Base-by-base conservation (phyloP, 2,797 vertebrate species). In the Meriones psammophilus region DNA sequence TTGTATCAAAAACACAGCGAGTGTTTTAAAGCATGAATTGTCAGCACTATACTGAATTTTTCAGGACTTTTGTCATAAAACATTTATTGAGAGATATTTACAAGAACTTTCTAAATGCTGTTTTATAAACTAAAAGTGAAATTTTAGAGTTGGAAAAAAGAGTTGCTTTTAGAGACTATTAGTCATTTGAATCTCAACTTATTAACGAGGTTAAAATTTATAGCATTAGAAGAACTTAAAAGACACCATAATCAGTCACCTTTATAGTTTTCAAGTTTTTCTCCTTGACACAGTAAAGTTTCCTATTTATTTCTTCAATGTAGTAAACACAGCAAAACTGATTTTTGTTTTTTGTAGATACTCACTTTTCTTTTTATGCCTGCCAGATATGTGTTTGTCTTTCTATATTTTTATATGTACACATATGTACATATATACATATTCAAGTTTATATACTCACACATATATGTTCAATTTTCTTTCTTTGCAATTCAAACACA, bases 101-200 rank as follows among this genome's bases (percentile, higher is more conserved):
- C 36, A 83, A 64, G 62, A 28, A 39, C 3, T 77, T n/a, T 26
- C 26, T 42, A 94, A 50, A 68, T 5, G 76, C 4, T 87, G 3
- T 62, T 91, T 26, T 94, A 86, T 22, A 92, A 79, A 78, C 3
- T 60, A 26, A 96, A 96, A 95, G 76, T 80, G 24, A 92, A 94
- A 91, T 54, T 93, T 77, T 79, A 91, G 89, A 93, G 79, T 58
- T 85, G 15, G 20, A 80, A 94, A 30, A 89, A 24, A 91, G 18
- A 76, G 77, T 74, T 62, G 1, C 36, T 88, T n/a, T 92, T 95
- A 69, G 22, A 62, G 28, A 88, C 30, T 78, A 78, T 88, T 88
- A 78, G 30, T 68, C 56, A 84, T 28, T 71, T 79, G 46, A 17
- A 96, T 71, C 78, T 89, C 28, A 54, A 60, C 33, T 18, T 74